Evolutionary conservation across 2,888 invertebrate genomes (phyloP).

Genomic region (Eilema griseolum): DNA sequence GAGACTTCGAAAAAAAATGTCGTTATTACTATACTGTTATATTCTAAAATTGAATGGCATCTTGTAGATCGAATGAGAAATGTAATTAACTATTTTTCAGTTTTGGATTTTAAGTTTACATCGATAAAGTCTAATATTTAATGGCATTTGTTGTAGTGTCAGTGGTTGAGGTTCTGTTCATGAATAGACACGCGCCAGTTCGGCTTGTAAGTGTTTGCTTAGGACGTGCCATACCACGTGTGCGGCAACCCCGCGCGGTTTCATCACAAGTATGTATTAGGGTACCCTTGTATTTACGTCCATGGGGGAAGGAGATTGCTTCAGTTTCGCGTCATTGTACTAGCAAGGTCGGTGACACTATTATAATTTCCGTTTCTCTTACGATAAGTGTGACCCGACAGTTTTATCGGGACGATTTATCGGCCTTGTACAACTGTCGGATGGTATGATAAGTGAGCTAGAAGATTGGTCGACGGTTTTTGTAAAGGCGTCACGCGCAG

Average conservation of each 20-base stretch:
- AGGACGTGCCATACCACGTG: constrained; percentile 71
- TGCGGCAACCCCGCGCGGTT: constrained; percentile 27
- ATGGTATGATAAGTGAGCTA: constrained; percentile 47
- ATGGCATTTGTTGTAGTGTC: too few relatives aligned
- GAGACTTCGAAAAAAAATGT: too few relatives aligned
- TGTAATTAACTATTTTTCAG: too few relatives aligned
- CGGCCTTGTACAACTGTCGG: constrained; percentile 23
- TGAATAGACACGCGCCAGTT: constrained; percentile 24
- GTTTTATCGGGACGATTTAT: constrained; percentile 20
- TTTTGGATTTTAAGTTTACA: too few relatives aligned
- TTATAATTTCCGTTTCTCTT: constrained; percentile 46
- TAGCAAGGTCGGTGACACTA: constrained; percentile 29
- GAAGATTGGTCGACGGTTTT: constrained; percentile 39
- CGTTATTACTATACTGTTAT: too few relatives aligned
- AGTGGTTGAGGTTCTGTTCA: too few relatives aligned
- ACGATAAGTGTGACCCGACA: constrained; percentile 44
- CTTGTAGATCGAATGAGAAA: too few relatives aligned
- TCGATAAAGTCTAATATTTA: too few relatives aligned
- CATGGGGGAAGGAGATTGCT: constrained; percentile 52
- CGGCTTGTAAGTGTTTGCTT: constrained; percentile 50
- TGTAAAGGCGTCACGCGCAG: constrained; percentile 41
- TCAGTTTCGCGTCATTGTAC: constrained; percentile 46
- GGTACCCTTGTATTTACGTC: constrained; percentile 65
- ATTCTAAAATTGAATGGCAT: too few relatives aligned
- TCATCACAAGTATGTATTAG: constrained; percentile 55